These are phyloP conservation scores for Patella depressa DNA, from an alignment of 2,888 invertebrate genomes.

Conservation along the genomic window DNA sequence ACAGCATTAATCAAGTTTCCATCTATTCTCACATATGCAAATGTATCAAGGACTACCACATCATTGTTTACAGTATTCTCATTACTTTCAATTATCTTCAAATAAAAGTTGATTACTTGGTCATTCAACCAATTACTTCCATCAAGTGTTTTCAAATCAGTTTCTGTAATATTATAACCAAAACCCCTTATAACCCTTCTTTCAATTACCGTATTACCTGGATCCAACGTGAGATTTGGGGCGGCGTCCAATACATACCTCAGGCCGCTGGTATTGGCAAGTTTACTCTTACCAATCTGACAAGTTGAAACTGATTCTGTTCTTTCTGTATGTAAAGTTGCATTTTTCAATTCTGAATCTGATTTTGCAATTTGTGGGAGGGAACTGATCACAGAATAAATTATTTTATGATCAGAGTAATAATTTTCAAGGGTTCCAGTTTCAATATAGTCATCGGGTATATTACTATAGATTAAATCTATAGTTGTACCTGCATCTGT, in stretches of 20 bases:
- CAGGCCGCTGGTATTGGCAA: too few relatives aligned
- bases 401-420: constrained; percentile 1
- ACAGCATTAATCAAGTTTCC: background rate
- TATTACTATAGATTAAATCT: background rate
- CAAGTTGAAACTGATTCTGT: too few relatives aligned
- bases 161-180: background rate
- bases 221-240: too few relatives aligned
- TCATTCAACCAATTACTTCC: constrained; percentile 4
- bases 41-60: background rate
- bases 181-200: background rate
- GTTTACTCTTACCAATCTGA: too few relatives aligned
- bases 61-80: background rate
- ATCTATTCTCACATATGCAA: constrained; percentile 1
- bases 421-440: background rate
- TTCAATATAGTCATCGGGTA: background rate
- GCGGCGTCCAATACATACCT: too few relatives aligned
- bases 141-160: background rate
- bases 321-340: too few relatives aligned
- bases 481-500: background rate
- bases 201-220: too few relatives aligned
- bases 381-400: background rate
- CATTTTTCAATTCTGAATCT: too few relatives aligned
- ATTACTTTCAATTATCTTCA: background rate
- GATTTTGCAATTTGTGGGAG: too few relatives aligned
- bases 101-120: background rate